These are phyloP conservation scores for Papilio protenor DNA, from an alignment of 2,888 invertebrate genomes.

Conservation along the genomic window DNA sequence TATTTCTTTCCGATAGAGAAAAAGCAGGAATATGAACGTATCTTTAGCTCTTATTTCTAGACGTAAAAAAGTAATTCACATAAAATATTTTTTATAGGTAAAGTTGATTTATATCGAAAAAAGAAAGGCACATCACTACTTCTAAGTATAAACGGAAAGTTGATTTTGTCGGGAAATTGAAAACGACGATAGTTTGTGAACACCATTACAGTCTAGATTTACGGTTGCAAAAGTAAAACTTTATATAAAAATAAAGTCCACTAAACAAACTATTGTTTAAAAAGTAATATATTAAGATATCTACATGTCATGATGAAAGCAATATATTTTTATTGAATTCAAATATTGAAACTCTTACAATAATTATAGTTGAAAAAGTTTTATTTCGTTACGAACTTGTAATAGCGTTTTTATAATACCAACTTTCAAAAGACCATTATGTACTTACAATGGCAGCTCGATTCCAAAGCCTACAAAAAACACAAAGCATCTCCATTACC, in stretches of 20 bases:
- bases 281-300: not conserved
- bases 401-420: not conserved
- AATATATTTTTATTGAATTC: not conserved
- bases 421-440: constrained; percentile 17
- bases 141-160: constrained; percentile 40
- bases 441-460: constrained; percentile 7
- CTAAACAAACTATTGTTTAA: not conserved
- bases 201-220: constrained; percentile 41
- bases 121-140: constrained; percentile 34
- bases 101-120: constrained; percentile 7
- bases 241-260: constrained; percentile 16
- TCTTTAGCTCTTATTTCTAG: too few relatives aligned
- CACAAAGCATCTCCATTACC: constrained; percentile 13
- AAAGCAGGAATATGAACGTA: too few relatives aligned
- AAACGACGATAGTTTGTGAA: constrained; percentile 48
- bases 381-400: constrained; percentile 4
- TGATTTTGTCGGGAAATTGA: constrained; percentile 50
- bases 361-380: not conserved
- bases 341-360: not conserved
- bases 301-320: not conserved
- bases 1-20: too few relatives aligned
- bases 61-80: too few relatives aligned
- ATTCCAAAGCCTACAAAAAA: constrained; percentile 21
- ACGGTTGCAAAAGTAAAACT: not conserved
- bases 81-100: too few relatives aligned